phyloP scores from a whole-genome alignment of 2,888 invertebrate species.

The Coelinius sp. region DNA sequence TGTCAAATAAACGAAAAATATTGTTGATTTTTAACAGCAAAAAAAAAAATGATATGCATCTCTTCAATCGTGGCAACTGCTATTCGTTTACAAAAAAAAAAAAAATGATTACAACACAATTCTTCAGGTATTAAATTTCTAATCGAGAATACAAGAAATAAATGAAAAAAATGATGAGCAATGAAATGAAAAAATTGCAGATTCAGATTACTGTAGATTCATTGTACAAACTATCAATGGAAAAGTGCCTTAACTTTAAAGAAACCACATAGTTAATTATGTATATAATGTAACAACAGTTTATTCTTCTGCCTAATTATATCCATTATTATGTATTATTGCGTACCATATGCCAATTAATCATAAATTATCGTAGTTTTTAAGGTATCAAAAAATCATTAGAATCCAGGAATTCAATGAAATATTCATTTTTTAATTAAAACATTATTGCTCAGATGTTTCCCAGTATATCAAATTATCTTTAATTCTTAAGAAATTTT shows the following conservation, averaged over 20 bases:
- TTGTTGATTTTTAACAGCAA: not conserved
- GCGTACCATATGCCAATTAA: not conserved
- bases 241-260: slow-evolving; percentile 27
- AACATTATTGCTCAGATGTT: not conserved
- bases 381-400: not conserved
- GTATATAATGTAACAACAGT: not conserved
- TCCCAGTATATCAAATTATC: not conserved
- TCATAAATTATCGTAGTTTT: not conserved
- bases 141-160: not conserved
- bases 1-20: not conserved
- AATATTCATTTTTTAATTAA: not conserved
- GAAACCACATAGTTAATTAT: not conserved
- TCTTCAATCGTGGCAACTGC: not conserved
- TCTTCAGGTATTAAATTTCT: no score
- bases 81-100: not conserved
- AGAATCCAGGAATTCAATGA: not conserved
- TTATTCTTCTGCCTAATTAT: not conserved
- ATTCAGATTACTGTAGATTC: slow-evolving; percentile 42
- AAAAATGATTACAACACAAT: no score
- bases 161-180: no score
- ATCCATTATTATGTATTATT: not conserved
- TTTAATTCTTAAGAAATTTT: not conserved
- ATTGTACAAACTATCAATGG: slow-evolving; percentile 41
- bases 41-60: not conserved
- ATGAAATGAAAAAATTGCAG: slow-evolving; percentile 14